phyloP scores from a whole-genome alignment of 2,888 invertebrate species.

The Cryptus armator region DNA sequence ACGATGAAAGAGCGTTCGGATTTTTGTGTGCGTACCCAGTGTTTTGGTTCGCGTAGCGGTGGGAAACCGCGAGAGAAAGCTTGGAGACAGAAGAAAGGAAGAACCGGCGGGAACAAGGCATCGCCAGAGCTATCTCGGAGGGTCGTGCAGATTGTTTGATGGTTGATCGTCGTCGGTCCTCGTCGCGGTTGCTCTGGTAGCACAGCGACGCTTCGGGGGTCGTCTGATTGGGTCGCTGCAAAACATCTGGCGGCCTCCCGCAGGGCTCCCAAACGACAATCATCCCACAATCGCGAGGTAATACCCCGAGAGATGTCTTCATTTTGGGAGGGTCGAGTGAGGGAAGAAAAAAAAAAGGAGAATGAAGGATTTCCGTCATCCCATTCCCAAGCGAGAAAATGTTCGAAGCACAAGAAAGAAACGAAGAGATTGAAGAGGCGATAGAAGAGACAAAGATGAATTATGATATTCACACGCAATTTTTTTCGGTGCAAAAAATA shows the following conservation, averaged over 20 bases:
- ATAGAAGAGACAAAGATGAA: conserved; percentile 8
- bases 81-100: conserved; percentile 69
- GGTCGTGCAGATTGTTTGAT: conserved; percentile 83
- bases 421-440: not conserved
- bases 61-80: conserved; percentile 69
- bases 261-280: conserved; percentile 84
- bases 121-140: conserved; percentile 75
- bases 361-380: conserved; percentile 71
- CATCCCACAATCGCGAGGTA: conserved; percentile 84
- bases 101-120: conserved; percentile 68
- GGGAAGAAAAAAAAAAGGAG: conserved; percentile 60
- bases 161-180: conserved; percentile 82
- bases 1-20: conserved; percentile 61
- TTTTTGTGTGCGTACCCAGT: conserved; percentile 53
- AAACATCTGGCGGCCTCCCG: conserved; percentile 85
- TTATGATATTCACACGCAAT: conserved; percentile 26
- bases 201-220: conserved; percentile 80
- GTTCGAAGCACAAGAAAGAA: conserved; percentile 3
- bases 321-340: conserved; percentile 72
- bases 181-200: conserved; percentile 56
- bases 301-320: conserved; percentile 84
- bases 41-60: conserved; percentile 55
- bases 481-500: conserved; percentile 5
- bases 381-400: conserved; percentile 16
- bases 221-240: conserved; percentile 85